These are phyloP conservation scores for Troides helena DNA, from an alignment of 2,888 invertebrate species.

Conservation along the genomic window DNA sequence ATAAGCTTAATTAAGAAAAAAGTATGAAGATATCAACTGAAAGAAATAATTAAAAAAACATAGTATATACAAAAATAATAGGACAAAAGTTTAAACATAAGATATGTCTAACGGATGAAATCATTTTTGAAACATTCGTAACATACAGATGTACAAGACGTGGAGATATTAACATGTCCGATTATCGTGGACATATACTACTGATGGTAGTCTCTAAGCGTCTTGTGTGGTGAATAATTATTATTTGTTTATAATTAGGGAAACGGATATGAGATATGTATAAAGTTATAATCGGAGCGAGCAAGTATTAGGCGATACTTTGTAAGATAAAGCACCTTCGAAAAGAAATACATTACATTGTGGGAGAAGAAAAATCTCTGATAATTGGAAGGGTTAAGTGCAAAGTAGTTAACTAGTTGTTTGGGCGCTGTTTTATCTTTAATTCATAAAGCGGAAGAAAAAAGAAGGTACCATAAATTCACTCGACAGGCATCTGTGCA, in stretches of 20 bases:
- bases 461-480: not conserved
- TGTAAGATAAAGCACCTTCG: not conserved
- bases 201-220: too few relatives aligned
- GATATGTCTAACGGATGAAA: too few relatives aligned
- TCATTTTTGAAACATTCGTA: too few relatives aligned
- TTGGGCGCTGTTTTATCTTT: not conserved
- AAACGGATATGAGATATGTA: not conserved
- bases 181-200: too few relatives aligned
- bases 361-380: not conserved
- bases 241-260: not conserved
- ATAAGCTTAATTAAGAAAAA: too few relatives aligned
- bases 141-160: too few relatives aligned
- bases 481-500: constrained; percentile 1
- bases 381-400: not conserved
- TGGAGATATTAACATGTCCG: too few relatives aligned
- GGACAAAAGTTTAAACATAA: too few relatives aligned
- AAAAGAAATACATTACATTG: not conserved
- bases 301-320: not conserved
- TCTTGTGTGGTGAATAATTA: too few relatives aligned
- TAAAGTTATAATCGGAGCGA: not conserved
- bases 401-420: not conserved
- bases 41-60: too few relatives aligned
- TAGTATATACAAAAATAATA: too few relatives aligned
- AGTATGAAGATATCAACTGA: too few relatives aligned
- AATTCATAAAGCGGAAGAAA: not conserved